Percentiles rank a stretch among this genome's conserved stretches.
phyloP scores from a whole-genome alignment of 1,140 invertebrate genomes.

The Dreissena polymorpha region DNA sequence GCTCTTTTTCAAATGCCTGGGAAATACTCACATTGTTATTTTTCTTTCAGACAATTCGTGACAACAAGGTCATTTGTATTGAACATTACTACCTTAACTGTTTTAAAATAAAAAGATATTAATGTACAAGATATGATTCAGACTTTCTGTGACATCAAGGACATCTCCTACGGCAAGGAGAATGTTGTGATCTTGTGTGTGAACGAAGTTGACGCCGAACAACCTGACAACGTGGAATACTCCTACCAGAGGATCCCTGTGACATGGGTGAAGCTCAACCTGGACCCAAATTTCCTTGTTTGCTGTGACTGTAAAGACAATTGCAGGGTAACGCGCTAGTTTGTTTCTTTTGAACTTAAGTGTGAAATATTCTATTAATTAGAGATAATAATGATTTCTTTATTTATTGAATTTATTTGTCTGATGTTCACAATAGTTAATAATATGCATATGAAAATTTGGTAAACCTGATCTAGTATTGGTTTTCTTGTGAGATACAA shows the following conservation, averaged over 20 bases:
- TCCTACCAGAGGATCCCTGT: conserved; percentile 90
- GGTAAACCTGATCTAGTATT: too few species aligned
- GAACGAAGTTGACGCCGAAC: conserved; percentile 91
- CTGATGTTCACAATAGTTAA: neutral
- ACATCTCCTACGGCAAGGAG: conserved; percentile 90
- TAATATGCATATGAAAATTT: neutral
- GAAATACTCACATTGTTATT: too few species aligned
- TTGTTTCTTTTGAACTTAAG: neutral
- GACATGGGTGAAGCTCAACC: conserved; percentile 91
- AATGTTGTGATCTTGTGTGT: conserved; percentile 93
- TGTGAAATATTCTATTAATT: neutral
- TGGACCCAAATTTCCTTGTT: conserved; percentile 91
- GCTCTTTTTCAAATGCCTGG: too few species aligned
- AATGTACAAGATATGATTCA: conserved; percentile 47
- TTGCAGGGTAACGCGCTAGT: conserved; percentile 85
- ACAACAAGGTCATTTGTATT: too few species aligned
- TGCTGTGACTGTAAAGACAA: conserved; percentile 96
- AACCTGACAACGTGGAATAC: conserved; percentile 92
- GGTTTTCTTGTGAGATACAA: too few species aligned
- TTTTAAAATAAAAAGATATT: too few species aligned
- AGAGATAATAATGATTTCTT: neutral
- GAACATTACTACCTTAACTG: too few species aligned
- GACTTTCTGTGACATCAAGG: conserved; percentile 81
- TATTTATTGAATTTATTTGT: too few species aligned
- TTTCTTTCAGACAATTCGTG: too few species aligned